A percentile compares a stretch with the other conserved stretches of the same genome.
These are phyloP conservation scores for Drosophila baimaii DNA, from an alignment of 1,140 invertebrate genomes.

Conservation along the genomic window DNA sequence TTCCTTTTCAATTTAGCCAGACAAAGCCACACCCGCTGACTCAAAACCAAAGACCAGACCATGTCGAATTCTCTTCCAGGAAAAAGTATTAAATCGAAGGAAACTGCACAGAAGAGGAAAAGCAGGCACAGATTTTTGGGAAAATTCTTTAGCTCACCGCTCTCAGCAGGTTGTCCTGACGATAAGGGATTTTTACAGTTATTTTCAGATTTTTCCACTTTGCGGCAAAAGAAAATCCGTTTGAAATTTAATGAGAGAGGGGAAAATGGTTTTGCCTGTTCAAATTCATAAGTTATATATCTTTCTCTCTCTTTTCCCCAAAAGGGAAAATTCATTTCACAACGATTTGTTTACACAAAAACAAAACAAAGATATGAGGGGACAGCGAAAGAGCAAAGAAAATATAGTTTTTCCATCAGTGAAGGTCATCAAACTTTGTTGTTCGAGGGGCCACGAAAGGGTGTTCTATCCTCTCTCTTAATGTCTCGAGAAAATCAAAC, in stretches of 20 bases:
- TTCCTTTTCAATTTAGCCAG: conserved; percentile 12
- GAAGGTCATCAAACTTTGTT: conserved; percentile 80
- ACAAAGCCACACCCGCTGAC: conserved; percentile 8
- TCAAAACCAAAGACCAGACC: conserved; percentile 13
- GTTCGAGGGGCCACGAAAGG: conserved; percentile 3
- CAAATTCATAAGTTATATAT: not conserved
- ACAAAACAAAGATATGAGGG: conserved; percentile 23
- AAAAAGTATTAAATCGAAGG: conserved; percentile 21
- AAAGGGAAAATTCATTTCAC: conserved; percentile 21
- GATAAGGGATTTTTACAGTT: conserved; percentile 7
- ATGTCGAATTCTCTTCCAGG: conserved; percentile 27
- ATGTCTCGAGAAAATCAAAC: conserved; percentile 39
- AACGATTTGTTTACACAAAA: conserved; percentile 59
- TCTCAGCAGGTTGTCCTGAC: conserved; percentile 38
- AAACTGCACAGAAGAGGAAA: conserved; percentile 9
- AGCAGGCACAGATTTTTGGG: conserved; percentile 4
- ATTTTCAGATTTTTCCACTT: not conserved
- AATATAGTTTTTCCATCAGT: conserved; percentile 31
- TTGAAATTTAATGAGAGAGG: conserved; percentile 2
- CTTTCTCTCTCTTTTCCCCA: not conserved
- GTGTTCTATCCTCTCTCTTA: conserved; percentile 22
- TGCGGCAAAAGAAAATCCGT: not conserved
- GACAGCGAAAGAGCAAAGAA: conserved; percentile 27
- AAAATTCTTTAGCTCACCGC: conserved; percentile 5
- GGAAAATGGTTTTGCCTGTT: not conserved